Conservation (phyloP, 2,113 vertebrate species). For the Chauna torquata region DNA sequence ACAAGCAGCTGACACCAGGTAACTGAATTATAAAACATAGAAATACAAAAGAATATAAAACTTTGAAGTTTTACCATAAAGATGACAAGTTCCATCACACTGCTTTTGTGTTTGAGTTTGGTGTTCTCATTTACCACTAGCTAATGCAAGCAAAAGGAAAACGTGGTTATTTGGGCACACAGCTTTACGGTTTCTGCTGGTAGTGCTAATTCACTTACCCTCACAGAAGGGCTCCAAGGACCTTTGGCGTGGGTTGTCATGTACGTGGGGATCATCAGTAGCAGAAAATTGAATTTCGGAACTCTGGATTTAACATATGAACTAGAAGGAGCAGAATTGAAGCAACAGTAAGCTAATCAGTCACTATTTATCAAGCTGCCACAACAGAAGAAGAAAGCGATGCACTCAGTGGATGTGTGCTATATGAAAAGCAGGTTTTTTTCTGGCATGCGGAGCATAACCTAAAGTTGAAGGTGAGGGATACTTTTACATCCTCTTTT, state of each 20-base stretch:
- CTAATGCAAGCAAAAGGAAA: neutral
- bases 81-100: neutral
- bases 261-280: neutral
- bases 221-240: neutral
- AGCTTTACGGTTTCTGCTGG: neutral
- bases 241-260: neutral
- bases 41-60: neutral
- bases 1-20: neutral
- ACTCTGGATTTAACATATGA: neutral
- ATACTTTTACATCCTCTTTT: neutral
- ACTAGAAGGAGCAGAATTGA: neutral
- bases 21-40: neutral
- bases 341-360: neutral
- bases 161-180: neutral
- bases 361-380: neutral
- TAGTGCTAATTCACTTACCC: neutral
- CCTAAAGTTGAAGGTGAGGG: neutral
- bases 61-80: neutral
- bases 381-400: neutral
- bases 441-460: neutral
- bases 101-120: neutral
- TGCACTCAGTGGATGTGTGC: neutral
- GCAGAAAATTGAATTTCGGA: neutral
- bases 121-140: neutral
- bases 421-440: neutral